These are phyloP conservation scores for Acleris literana DNA, from an alignment of 2,888 invertebrate species.

Conservation along the genomic window DNA sequence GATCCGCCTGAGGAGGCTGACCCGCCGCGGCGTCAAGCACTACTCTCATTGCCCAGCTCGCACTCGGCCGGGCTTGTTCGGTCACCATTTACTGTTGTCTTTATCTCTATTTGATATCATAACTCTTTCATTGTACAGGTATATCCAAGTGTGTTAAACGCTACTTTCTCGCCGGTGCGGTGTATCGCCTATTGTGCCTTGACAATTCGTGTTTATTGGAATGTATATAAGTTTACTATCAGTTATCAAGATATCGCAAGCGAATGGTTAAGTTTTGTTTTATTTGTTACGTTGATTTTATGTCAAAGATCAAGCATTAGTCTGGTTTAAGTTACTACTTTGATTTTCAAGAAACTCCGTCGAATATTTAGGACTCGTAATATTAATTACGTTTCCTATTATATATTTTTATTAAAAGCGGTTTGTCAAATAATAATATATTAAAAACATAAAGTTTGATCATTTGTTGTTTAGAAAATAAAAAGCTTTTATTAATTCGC, in stretches of 20 bases:
- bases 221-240: constrained; percentile 42
- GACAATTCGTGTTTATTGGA: constrained; percentile 41
- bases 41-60: background rate
- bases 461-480: no score
- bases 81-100: constrained; percentile 21
- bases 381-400: no score
- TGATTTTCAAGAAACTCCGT: no score
- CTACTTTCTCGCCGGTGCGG: constrained; percentile 27
- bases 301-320: background rate
- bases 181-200: constrained; percentile 36
- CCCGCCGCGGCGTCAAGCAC: background rate
- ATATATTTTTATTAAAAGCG: no score
- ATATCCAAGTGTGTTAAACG: constrained; percentile 21
- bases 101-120: constrained; percentile 28
- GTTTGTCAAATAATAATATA: no score
- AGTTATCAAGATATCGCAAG: constrained; percentile 38
- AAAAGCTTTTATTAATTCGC: no score
- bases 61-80: constrained; percentile 11
- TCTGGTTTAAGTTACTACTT: no score
- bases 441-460: no score
- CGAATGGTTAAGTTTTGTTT: constrained; percentile 14
- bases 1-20: background rate
- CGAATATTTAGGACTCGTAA: no score
- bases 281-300: constrained; percentile 22
- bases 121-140: constrained; percentile 18